phyloP scores from a whole-genome alignment of 2,113 vertebrate genomes.

The Hoplias malabaricus region DNA sequence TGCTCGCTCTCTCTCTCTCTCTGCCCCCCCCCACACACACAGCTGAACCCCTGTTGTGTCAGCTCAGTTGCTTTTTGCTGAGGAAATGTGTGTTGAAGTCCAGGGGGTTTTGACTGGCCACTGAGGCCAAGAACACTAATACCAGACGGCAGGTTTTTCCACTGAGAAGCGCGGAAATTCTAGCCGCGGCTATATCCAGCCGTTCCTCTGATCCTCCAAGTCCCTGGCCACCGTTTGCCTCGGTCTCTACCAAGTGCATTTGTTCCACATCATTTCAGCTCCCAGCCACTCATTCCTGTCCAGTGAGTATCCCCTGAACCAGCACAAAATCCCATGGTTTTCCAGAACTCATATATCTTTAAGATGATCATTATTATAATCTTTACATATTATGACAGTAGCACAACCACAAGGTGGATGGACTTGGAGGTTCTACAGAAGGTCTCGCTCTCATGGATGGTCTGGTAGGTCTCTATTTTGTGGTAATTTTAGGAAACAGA shows the following conservation, averaged over 20 bases:
- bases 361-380: conserved; percentile 9
- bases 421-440: neutral
- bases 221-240: conserved; percentile 19
- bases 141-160: conserved; percentile 35
- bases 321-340: conserved; percentile 8
- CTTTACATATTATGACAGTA: conserved; percentile 16
- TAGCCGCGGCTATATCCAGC: conserved; percentile 11
- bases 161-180: conserved; percentile 35
- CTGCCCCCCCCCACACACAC: neutral
- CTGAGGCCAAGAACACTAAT: conserved; percentile 33
- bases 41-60: conserved; percentile 22
- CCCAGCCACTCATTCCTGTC: conserved; percentile 11
- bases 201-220: conserved; percentile 23
- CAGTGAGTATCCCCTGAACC: conserved; percentile 12
- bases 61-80: conserved; percentile 25
- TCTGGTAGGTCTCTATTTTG: neutral
- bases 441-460: neutral
- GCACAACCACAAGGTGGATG: neutral
- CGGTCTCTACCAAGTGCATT: conserved; percentile 20
- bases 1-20: neutral
- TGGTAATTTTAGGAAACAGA: conserved; percentile 18
- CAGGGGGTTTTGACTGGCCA: conserved; percentile 33
- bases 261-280: conserved; percentile 37
- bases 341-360: conserved; percentile 37
- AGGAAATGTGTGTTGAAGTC: conserved; percentile 33